Evolutionary conservation across 2,888 invertebrate genomes (phyloP), one percentile per base, ranked within the genome.

Genomic region (Beris morrisii): DNA sequence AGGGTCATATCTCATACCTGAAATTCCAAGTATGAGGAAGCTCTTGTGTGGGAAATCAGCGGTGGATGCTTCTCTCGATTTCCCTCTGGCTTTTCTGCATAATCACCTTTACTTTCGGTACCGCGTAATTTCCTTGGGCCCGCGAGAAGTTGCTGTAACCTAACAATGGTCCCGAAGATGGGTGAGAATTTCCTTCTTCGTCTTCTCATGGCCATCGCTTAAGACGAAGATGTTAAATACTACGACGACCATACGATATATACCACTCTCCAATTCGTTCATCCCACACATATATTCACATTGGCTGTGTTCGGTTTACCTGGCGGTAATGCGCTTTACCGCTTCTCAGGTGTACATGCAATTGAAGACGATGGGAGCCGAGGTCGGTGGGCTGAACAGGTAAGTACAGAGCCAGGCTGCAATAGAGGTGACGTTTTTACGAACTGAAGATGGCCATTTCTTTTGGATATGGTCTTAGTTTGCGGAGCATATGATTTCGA

Each of bases 401-500:
- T 38, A 61, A 50, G 50, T 61, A 52, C 61, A 61, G 50, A 22
- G 22, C 22, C 22, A 22, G 22, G 22, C 22, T 38, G 61, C 50
- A 50, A 52, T 52, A 13, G 46, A 13, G n/a, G 52, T 61, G 61
- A 50, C 61, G 61, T 52, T 38, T 61, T 52, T 7, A 13, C 12
- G 22, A 5, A 28, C 61, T 28, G 32, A 45, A 15, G 65, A 57
- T 65, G 65, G 50, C 56, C 57, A 65, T 58, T 65, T 65, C 57
- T 57, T 65, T 57, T 58, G 65, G 65, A 57, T 30, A 52, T 48
- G 6, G 38, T 31, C 38, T 44, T 65, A 43, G 65, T 50, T 52
- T n/a, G 44, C 13, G 32, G 52, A 57, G 30, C 58, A 28, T 52
- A 58, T 44, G 58, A 54, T 57, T 65, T 46, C 38, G 30, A 15